Percentiles rank a stretch among this genome's conserved stretches.
These are phyloP conservation scores for Aphelenchoides besseyi DNA, from an alignment of 1,140 invertebrate species.

Conservation along the genomic window DNA sequence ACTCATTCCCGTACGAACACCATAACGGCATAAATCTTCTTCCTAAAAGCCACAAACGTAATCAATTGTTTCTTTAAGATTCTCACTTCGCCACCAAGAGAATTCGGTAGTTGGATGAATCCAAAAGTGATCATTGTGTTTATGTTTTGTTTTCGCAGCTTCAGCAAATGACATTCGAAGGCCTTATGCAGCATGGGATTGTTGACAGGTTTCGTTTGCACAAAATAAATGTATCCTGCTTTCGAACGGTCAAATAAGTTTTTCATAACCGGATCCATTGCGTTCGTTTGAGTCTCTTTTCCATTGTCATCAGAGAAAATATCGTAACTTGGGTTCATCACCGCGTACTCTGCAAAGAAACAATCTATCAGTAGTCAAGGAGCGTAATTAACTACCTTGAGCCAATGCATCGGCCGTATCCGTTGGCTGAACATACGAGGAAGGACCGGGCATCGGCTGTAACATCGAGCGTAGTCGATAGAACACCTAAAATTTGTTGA, in stretches of 20 bases:
- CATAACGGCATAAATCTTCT: slow-evolving; percentile 17
- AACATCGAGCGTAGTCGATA: too few species aligned
- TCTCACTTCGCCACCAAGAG: not conserved
- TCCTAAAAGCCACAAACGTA: not conserved
- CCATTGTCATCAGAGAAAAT: not conserved
- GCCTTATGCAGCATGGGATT: not conserved
- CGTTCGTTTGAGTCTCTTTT: not conserved
- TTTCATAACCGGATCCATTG: slow-evolving; percentile 12
- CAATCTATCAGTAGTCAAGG: not conserved
- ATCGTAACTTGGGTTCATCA: not conserved
- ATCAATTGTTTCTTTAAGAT: not conserved
- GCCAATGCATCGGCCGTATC: not conserved
- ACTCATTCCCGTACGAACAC: slow-evolving; percentile 4
- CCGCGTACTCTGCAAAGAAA: slow-evolving; percentile 10
- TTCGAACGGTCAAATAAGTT: slow-evolving; percentile 10
- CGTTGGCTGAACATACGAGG: not conserved
- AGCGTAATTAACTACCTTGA: not conserved
- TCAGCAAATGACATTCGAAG: not conserved
- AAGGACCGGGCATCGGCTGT: not conserved
- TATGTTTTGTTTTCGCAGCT: not conserved
- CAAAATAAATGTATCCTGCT: slow-evolving; percentile 5
- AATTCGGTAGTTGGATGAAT: slow-evolving; percentile 4
- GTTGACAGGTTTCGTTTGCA: not conserved
- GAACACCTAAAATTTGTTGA: too few species aligned
- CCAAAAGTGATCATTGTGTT: not conserved